Conservation (phyloP, 2,797 vertebrate genomes). For the Pangasius sanitwongsei region DNA sequence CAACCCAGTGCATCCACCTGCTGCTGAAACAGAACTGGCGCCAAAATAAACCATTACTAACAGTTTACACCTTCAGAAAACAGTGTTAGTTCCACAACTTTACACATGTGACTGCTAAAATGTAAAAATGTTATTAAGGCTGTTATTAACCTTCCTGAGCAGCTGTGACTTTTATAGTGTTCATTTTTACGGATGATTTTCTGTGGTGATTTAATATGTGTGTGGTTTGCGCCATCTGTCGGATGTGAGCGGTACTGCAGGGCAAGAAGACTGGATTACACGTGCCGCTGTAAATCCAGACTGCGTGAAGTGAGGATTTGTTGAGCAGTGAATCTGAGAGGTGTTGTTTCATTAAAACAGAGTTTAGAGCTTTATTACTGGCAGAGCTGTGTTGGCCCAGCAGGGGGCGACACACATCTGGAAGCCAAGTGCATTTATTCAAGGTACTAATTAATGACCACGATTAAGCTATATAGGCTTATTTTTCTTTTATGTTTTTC, state of each 20-base stretch:
- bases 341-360: background rate
- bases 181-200: background rate
- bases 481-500: background rate
- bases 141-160: background rate
- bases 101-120: background rate
- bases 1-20: constrained; percentile 8
- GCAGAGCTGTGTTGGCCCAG: background rate
- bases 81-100: background rate
- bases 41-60: background rate
- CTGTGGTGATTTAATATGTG: background rate
- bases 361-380: background rate
- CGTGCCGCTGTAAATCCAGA: background rate
- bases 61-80: background rate
- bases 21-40: background rate
- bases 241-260: background rate
- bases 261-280: background rate
- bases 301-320: background rate
- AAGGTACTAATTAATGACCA: background rate
- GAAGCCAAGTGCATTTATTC: background rate
- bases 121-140: background rate
- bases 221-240: constrained; percentile 19
- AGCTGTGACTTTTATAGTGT: background rate
- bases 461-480: background rate
- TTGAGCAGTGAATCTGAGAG: background rate
- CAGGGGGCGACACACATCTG: constrained; percentile 30